phyloP scores from a whole-genome alignment of 64 coral and sea anemone genomes.

The Hydrozoanthus tunicans region DNA sequence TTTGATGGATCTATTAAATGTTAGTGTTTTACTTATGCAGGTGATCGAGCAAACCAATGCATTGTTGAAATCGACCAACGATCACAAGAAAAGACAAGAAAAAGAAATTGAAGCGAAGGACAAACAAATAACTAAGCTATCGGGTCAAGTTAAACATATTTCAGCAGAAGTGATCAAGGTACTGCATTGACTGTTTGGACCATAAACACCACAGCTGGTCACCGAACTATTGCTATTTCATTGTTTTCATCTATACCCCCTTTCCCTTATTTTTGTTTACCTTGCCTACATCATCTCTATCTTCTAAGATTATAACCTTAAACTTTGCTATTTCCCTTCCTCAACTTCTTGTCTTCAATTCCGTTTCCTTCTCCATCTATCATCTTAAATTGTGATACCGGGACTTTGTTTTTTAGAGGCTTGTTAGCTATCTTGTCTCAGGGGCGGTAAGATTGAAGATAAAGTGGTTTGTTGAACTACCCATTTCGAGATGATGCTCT shows the following conservation, averaged over 20 bases:
- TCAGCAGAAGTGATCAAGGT: slow-evolving; percentile 54
- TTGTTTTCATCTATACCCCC: background rate
- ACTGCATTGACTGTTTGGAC: background rate
- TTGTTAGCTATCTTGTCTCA: too few relatives aligned
- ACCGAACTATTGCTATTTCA: background rate
- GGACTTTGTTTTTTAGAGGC: too few relatives aligned
- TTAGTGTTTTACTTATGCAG: background rate
- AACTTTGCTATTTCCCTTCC: too few relatives aligned
- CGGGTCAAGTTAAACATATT: slow-evolving; percentile 41
- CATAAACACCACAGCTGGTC: background rate
- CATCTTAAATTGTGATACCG: too few relatives aligned
- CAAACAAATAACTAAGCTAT: slow-evolving; percentile 29
- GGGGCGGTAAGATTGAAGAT: too few relatives aligned
- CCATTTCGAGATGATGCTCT: too few relatives aligned
- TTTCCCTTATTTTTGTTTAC: too few relatives aligned
- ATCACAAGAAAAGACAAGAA: slow-evolving; percentile 48
- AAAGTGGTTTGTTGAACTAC: too few relatives aligned
- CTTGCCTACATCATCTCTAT: too few relatives aligned
- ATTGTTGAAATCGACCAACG: slow-evolving; percentile 28
- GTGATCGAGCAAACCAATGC: slow-evolving; percentile 41
- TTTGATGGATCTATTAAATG: background rate
- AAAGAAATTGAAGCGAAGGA: slow-evolving; percentile 51
- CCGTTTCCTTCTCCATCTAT: too few relatives aligned
- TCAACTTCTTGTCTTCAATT: too few relatives aligned
- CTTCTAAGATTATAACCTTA: too few relatives aligned